Evolutionary conservation across 53 echinoderm and acorn worm genomes (phyloP).

Genomic region (Zoroaster sp.): DNA sequence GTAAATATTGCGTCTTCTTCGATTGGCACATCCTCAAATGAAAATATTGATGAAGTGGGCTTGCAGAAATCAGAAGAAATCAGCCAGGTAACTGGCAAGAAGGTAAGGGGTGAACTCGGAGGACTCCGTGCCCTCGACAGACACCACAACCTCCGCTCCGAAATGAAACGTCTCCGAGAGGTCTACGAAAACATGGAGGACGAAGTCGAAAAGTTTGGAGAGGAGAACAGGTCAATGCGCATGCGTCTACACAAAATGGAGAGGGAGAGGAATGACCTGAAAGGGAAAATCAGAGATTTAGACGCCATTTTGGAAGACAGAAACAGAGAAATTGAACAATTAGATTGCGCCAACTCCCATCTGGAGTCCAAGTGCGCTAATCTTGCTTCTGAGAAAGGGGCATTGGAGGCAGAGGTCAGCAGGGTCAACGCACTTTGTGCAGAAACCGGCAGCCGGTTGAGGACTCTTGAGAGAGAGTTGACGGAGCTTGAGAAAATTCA

Average conservation of each 20-base stretch:
- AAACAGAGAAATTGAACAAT: slow-evolving; percentile 57
- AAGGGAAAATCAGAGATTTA: slow-evolving; percentile 23
- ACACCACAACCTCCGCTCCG: slow-evolving; percentile 65
- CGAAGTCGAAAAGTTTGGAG: slow-evolving; percentile 57
- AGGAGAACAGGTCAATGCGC: slow-evolving; percentile 71
- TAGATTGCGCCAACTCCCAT: slow-evolving; percentile 47
- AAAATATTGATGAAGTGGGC: neutral
- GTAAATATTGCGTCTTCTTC: neutral
- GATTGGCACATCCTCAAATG: neutral
- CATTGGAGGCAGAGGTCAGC: slow-evolving; percentile 38
- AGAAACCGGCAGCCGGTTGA: slow-evolving; percentile 49
- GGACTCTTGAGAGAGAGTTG: slow-evolving; percentile 66
- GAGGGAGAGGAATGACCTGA: slow-evolving; percentile 61
- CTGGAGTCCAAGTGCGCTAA: slow-evolving; percentile 21
- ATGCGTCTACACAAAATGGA: slow-evolving; percentile 48
- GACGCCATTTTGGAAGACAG: slow-evolving; percentile 39
- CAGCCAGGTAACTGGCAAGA: neutral
- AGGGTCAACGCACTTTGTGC: slow-evolving; percentile 44
- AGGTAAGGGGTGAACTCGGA: neutral
- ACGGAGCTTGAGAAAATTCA: slow-evolving; percentile 59
- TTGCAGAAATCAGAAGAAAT: neutral
- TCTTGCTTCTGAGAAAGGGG: slow-evolving; percentile 41
- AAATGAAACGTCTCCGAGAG: slow-evolving; percentile 74
- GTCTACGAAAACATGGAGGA: slow-evolving; percentile 78
- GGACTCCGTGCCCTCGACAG: slow-evolving; percentile 4